These are phyloP conservation scores for Sitta europaea DNA, from an alignment of 2,113 vertebrate genomes.

Conservation along the genomic window DNA sequence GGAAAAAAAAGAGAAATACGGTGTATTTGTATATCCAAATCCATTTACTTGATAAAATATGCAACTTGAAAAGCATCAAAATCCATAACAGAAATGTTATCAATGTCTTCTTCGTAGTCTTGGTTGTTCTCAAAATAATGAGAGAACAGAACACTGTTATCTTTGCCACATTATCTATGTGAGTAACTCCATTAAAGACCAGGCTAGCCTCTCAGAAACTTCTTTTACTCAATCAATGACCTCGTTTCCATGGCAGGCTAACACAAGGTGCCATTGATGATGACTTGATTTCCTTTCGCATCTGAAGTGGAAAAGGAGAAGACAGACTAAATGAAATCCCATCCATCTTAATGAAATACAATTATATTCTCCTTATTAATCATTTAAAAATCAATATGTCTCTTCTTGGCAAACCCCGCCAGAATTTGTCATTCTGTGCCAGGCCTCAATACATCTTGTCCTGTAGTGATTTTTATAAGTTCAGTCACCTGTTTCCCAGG, in stretches of 20 bases:
- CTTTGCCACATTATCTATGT: conserved; percentile 62
- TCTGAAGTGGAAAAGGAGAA: conserved; percentile 95
- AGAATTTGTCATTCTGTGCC: conserved; percentile 94
- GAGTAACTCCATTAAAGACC: conserved; percentile 63
- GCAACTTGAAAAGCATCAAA: neutral
- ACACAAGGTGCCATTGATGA: conserved; percentile 82
- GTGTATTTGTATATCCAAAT: neutral
- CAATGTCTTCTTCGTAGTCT: neutral
- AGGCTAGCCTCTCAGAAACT: conserved; percentile 73
- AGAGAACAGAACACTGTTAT: neutral
- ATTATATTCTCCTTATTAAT: conserved; percentile 99
- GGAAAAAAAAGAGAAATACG: neutral
- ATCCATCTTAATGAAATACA: conserved; percentile 99
- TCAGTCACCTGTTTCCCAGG: conserved; percentile 96
- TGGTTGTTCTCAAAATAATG: neutral
- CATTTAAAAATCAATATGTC: conserved; percentile 99
- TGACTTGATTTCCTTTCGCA: conserved; percentile 94
- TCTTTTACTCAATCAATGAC: conserved; percentile 80
- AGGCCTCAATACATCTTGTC: conserved; percentile 94
- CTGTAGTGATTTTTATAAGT: conserved; percentile 91
- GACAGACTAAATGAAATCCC: conserved; percentile 99
- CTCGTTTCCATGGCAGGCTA: conserved; percentile 96
- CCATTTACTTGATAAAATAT: neutral
- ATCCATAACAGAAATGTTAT: neutral
- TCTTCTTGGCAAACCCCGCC: conserved; percentile 90